Evolutionary conservation across 2,113 vertebrate species (phyloP).

Genomic region (Chauna torquata): DNA sequence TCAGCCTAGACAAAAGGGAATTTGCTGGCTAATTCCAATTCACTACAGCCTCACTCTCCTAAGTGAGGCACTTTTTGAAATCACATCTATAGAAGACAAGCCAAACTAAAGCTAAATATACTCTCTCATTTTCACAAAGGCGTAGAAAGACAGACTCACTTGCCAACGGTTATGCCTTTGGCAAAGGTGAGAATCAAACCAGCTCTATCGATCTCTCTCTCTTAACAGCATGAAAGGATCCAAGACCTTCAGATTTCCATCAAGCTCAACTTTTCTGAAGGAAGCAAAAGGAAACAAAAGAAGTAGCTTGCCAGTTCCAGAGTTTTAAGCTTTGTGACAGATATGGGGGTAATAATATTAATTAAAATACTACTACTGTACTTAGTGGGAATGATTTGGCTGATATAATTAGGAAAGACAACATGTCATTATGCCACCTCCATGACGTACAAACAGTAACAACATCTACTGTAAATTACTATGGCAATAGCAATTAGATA

Average conservation of each 20-base stretch:
- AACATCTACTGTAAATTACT: conserved; percentile 33
- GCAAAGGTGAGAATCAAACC: neutral
- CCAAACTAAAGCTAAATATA: neutral
- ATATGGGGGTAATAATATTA: conserved; percentile 23
- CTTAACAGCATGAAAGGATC: neutral
- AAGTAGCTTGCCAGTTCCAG: neutral
- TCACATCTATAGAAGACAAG: neutral
- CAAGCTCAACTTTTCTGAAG: neutral
- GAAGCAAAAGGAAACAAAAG: neutral
- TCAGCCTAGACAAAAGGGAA: neutral
- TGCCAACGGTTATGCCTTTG: neutral
- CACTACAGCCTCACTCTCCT: neutral
- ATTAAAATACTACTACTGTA: conserved; percentile 48
- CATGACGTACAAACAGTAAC: conserved; percentile 37
- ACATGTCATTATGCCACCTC: conserved; percentile 47
- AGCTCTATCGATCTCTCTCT: neutral
- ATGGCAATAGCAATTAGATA: conserved; percentile 23
- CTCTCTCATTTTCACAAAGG: neutral
- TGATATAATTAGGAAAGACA: conserved; percentile 62
- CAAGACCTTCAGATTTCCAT: neutral
- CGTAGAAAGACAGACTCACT: neutral
- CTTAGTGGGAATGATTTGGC: conserved; percentile 43
- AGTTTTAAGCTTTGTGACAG: neutral
- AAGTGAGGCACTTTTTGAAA: neutral
- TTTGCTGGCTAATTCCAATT: neutral